Evolutionary conservation across 2,888 invertebrate species (phyloP).

Genomic region (Carabus problematicus): DNA sequence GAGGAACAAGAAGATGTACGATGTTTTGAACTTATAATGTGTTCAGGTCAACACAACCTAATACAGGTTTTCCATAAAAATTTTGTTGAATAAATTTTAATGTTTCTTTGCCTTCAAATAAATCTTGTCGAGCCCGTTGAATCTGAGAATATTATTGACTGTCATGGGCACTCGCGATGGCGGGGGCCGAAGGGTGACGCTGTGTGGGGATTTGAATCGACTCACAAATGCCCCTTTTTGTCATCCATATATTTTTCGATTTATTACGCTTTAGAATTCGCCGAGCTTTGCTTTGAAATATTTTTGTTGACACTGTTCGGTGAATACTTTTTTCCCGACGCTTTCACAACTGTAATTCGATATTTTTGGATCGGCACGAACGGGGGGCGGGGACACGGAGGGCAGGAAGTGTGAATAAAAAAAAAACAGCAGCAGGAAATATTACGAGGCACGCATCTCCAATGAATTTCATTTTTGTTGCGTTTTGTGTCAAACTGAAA

Average conservation of each 20-base stretch:
- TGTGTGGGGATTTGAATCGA: constrained; percentile 28
- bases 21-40: no score
- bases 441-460: no score
- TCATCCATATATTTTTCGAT: constrained; percentile 36
- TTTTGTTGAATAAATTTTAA: constrained; percentile 42
- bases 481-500: no score
- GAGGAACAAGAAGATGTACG: not conserved
- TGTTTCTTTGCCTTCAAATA: constrained; percentile 36
- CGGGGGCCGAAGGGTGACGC: constrained; percentile 3
- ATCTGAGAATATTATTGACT: constrained; percentile 42
- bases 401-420: no score
- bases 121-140: constrained; percentile 31
- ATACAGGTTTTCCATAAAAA: constrained; percentile 39
- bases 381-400: no score
- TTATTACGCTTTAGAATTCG: constrained; percentile 22
- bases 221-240: constrained; percentile 35
- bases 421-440: no score
- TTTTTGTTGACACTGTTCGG: constrained; percentile 26
- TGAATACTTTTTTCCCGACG: constrained; percentile 13
- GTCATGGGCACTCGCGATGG: constrained; percentile 16
- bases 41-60: no score
- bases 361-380: not conserved
- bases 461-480: no score
- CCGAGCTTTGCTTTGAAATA: constrained; percentile 22
- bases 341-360: constrained; percentile 12